Evolutionary conservation across 35 echinoderm and acorn worm genomes (phyloP), one percentile per base, ranked within the genome.

Genomic region (Stichopus chloronotus): DNA sequence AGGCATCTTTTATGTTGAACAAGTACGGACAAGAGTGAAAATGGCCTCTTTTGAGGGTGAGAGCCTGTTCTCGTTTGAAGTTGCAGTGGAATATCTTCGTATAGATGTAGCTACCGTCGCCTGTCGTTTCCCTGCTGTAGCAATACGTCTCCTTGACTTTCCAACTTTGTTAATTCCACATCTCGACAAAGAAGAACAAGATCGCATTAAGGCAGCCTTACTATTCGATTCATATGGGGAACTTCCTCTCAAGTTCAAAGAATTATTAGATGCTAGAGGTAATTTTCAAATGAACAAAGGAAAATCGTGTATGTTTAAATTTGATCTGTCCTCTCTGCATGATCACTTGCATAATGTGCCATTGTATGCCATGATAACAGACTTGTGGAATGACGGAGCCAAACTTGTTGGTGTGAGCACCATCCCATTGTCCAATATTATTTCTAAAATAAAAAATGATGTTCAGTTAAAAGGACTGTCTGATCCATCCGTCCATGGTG

Each of bases 271-370:
- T 61, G 30, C 59, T 20, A 89, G 87, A 61, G 87, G 87, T 21
- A 89, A 89, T 52, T 89, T 89, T 30, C 59, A 71, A 63, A 71
- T 89, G 25, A 74, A 89, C 52, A 89, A 89, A 89, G 87, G 87
- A 14, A 89, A 71, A 25, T 89, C 87, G 16, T 72, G 87, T n/a
- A 89, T 89, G 87, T 89, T 89, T 74, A 89, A 89, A 17, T 89
- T 74, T 89, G 87, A 89, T 16, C 52, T 89, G 23, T 7, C 58
- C 9, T 11, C n/a, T 30, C 87, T 89, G 55, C 52, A 74, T 52
- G 87, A 89, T 43, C 24, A 55, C 55, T 63, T 89, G 16, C 87
- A 89, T 7, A 89, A 89, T 89, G 87, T 89, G 9, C 87, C 87
- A 12, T 61, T 89, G 17, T 89, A 89, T 89, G 87, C 61, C 21